Conservation (phyloP, 1,140 invertebrate species). For the Polyergus mexicanus region DNA sequence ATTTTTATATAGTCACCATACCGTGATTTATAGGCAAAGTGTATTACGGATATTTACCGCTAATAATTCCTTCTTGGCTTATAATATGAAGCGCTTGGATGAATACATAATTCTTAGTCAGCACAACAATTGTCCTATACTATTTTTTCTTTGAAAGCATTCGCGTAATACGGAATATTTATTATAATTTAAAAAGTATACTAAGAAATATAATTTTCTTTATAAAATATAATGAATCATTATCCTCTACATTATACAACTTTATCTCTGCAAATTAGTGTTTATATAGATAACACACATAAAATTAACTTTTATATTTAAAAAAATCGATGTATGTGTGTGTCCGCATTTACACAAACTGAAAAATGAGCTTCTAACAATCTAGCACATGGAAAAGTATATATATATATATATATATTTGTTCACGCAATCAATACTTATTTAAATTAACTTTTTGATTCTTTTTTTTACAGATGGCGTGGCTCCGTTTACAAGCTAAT, state of each 20-base stretch:
- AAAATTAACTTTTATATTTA: neutral
- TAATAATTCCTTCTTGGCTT: slow-evolving; percentile 27
- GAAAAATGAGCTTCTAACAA: neutral
- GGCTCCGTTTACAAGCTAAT: slow-evolving; percentile 99
- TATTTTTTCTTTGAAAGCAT: neutral
- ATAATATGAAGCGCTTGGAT: neutral
- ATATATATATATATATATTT: neutral
- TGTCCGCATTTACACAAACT: neutral
- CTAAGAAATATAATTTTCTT: neutral
- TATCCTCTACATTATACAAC: neutral
- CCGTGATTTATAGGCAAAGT: slow-evolving; percentile 22
- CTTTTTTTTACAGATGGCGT: slow-evolving; percentile 93
- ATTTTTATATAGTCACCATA: neutral
- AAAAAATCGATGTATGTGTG: neutral
- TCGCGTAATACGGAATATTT: neutral
- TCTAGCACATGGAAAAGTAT: neutral
- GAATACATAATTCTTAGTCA: slow-evolving; percentile 5
- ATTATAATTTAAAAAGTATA: neutral
- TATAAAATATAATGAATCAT: neutral
- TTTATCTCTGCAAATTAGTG: neutral
- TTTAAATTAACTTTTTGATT: slow-evolving; percentile 19
- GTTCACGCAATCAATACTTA: slow-evolving; percentile 1
- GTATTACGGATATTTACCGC: slow-evolving; percentile 30
- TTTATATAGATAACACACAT: neutral
- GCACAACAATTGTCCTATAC: neutral